Evolutionary conservation across 2,888 invertebrate species (phyloP), one percentile per base, ranked within the genome.

Genomic region (Cerastoderma edule): DNA sequence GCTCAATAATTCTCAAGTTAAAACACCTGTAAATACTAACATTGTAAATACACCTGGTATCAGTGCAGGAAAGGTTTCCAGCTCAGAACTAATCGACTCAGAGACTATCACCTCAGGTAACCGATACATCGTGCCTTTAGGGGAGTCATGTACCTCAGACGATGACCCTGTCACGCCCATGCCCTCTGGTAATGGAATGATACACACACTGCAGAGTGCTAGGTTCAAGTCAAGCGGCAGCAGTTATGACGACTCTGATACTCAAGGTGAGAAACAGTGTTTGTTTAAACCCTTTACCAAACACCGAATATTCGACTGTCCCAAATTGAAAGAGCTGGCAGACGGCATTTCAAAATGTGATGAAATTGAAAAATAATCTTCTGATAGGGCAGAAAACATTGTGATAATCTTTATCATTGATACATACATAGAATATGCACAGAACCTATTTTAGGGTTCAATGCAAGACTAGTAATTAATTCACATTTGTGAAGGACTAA

Each of bases 191-290:
- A 79, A 68, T 57, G 67, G 33, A 27, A 72, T 76, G n/a, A 80
- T 76, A 13, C 75, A 71, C 48, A 76, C 71, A n/a, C 69, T 85
- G 27, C 82, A 84, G 72, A 78, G 67, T 72, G 83, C 85, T 48
- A 75, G 80, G 66, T 83, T 83, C 66, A 80, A 72, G 54, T 80
- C 85, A 10, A 83, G 81, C 72, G 83, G 87, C 28, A 83, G 83
- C 63, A 84, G 84, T 50, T 69, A 75, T 33, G 82, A 80, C 8
- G 84, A 85, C 10, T 78, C 84, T 33, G 84, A 85, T 44, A 81
- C 78, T 27, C 80, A 83, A 73, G 83, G 84, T 85, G 67, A 35
- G 64, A 22, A 24, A 53, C n/a, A n/a, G n/a, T n/a, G n/a, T n/a
- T n/a, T n/a, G n/a, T n/a, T n/a, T n/a, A n/a, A n/a, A n/a, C n/a